Evolutionary conservation across 1,140 invertebrate genomes (phyloP).

Genomic region (Teleopsis dalmanni): DNA sequence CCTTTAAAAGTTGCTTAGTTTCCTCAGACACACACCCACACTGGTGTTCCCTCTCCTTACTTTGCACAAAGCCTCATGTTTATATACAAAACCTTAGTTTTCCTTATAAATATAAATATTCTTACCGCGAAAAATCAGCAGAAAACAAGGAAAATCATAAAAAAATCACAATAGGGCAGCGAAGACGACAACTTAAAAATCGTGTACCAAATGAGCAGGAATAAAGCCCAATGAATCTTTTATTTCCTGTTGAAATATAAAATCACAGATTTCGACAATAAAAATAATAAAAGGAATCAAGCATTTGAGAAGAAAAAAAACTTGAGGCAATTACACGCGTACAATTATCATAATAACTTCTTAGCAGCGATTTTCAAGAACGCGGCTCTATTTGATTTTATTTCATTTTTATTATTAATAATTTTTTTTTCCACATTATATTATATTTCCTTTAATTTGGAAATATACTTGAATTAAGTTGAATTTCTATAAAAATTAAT

Average conservation of each 20-base stretch:
- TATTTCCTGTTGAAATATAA: neutral
- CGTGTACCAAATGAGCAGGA: neutral
- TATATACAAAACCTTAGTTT: neutral
- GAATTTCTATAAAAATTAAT: too few species aligned
- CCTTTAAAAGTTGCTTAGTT: too few species aligned
- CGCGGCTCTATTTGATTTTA: too few species aligned
- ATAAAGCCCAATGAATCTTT: slow-evolving; percentile 1
- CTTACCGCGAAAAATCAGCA: neutral
- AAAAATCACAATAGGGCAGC: neutral
- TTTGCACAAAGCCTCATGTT: neutral
- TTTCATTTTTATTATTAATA: too few species aligned
- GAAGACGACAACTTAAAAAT: neutral
- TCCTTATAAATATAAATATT: neutral
- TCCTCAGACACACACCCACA: too few species aligned
- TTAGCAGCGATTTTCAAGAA: too few species aligned
- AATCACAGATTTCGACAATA: neutral
- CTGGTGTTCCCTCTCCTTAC: neutral
- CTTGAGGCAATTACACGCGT: slow-evolving; percentile 40
- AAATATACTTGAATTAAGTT: too few species aligned
- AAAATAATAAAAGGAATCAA: neutral
- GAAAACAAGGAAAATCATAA: neutral
- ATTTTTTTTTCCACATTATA: too few species aligned
- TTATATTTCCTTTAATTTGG: too few species aligned
- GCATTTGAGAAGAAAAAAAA: slow-evolving; percentile 3
- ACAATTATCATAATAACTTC: slow-evolving; percentile 37